phyloP scores from a whole-genome alignment of 2,888 invertebrate species.

The Callyntrura guangdongensis region DNA sequence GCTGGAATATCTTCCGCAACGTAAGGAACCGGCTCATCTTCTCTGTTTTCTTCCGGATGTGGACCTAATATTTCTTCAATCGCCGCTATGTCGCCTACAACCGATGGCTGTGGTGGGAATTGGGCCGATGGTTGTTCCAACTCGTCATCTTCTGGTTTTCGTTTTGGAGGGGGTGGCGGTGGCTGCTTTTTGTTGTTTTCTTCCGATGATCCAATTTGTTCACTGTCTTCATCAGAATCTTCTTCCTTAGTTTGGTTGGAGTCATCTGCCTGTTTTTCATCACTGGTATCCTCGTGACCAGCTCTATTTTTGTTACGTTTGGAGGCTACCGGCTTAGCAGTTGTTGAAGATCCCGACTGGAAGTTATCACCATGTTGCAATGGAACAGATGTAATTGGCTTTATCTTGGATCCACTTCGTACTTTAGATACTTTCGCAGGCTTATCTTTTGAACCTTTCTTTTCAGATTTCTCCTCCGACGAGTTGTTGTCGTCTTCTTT shows the following conservation, averaged over 20 bases:
- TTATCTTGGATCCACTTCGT: background rate
- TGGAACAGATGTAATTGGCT: background rate
- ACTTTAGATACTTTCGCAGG: background rate
- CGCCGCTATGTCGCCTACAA: conserved; percentile 53
- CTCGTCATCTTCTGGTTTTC: conserved; percentile 75
- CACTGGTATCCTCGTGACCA: conserved; percentile 55
- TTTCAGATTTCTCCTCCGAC: conserved; percentile 56
- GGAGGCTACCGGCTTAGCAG: background rate
- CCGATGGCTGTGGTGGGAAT: conserved; percentile 41
- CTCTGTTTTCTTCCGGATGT: background rate
- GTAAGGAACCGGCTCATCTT: conserved; percentile 23
- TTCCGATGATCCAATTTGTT: conserved; percentile 67
- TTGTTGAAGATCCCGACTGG: background rate
- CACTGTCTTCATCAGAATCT: conserved; percentile 68
- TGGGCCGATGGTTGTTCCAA: conserved; percentile 43
- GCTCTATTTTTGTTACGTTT: conserved; percentile 35
- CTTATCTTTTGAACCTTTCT: background rate
- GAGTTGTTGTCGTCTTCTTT: conserved; percentile 68
- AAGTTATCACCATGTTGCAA: background rate
- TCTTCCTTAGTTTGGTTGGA: conserved; percentile 63
- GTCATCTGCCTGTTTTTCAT: conserved; percentile 66
- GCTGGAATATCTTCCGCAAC: conserved; percentile 53
- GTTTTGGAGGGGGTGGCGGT: conserved; percentile 41
- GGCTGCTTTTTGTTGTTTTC: conserved; percentile 59
- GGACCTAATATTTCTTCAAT: conserved; percentile 49